Evolutionary conservation across 2,113 vertebrate genomes (phyloP).

Genomic region (Suncus etruscus): DNA sequence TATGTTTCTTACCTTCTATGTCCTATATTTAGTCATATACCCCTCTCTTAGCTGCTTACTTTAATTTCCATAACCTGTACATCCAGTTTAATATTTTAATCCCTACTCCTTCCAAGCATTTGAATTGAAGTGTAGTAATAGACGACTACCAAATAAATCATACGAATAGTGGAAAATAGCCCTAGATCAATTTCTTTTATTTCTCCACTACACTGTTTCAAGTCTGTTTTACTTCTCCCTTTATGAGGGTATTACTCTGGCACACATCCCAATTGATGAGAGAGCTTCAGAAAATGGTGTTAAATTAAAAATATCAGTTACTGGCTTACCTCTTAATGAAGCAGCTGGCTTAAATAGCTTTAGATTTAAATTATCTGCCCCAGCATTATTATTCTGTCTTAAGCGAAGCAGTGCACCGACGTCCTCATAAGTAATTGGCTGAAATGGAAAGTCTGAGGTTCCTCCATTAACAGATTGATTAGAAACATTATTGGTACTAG

Average conservation of each 20-base stretch:
- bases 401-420: conserved; percentile 57
- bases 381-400: conserved; percentile 68
- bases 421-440: conserved; percentile 73
- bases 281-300: conserved; percentile 70
- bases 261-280: conserved; percentile 60
- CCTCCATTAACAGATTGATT: conserved; percentile 75
- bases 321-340: conserved; percentile 79
- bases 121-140: conserved; percentile 60
- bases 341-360: conserved; percentile 75
- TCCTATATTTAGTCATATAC: background rate
- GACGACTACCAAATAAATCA: conserved; percentile 51
- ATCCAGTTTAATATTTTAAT: conserved; percentile 26
- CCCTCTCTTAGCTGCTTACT: background rate
- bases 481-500: conserved; percentile 57
- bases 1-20: background rate
- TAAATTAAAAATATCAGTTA: conserved; percentile 79
- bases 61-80: conserved; percentile 16
- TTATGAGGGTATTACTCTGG: conserved; percentile 66
- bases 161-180: conserved; percentile 69
- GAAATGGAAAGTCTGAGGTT: conserved; percentile 61
- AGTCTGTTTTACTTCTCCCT: conserved; percentile 51
- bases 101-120: background rate
- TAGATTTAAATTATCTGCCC: conserved; percentile 75
- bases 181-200: conserved; percentile 63
- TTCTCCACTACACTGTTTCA: conserved; percentile 39